Evolutionary conservation across 2,888 invertebrate genomes (phyloP).

Genomic region (Melolontha melolontha): DNA sequence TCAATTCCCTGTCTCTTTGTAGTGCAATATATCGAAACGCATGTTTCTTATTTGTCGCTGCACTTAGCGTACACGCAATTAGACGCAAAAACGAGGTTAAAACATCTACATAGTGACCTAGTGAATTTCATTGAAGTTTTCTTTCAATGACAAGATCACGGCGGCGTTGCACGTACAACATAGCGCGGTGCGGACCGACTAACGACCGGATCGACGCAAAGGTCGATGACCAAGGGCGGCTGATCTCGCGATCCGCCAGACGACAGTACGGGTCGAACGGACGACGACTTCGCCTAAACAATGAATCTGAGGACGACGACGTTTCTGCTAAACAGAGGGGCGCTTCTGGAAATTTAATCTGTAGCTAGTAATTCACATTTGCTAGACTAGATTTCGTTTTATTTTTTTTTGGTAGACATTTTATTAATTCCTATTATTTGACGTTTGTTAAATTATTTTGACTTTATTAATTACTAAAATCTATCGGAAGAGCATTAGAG

Average conservation of each 20-base stretch:
- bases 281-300: conserved; percentile 15
- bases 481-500: no score
- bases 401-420: background rate
- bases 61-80: background rate
- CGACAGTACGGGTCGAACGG: conserved; percentile 11
- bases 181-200: background rate
- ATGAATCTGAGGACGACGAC: conserved; percentile 19
- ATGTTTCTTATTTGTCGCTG: background rate
- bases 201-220: conserved; percentile 8
- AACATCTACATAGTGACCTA: conserved; percentile 52
- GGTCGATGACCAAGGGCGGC: conserved; percentile 32
- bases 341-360: no score
- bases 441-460: no score
- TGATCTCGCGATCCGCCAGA: conserved; percentile 16
- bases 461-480: no score
- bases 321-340: no score
- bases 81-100: background rate
- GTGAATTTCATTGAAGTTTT: conserved; percentile 57
- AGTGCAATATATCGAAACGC: background rate
- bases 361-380: no score
- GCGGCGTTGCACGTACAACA: conserved; percentile 5
- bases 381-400: background rate
- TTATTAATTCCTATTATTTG: no score
- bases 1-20: no score
- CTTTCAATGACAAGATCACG: conserved; percentile 54